Base-by-base conservation (phyloP, 92 coral and sea anemone genomes). In the Meandrina meandrites region DNA sequence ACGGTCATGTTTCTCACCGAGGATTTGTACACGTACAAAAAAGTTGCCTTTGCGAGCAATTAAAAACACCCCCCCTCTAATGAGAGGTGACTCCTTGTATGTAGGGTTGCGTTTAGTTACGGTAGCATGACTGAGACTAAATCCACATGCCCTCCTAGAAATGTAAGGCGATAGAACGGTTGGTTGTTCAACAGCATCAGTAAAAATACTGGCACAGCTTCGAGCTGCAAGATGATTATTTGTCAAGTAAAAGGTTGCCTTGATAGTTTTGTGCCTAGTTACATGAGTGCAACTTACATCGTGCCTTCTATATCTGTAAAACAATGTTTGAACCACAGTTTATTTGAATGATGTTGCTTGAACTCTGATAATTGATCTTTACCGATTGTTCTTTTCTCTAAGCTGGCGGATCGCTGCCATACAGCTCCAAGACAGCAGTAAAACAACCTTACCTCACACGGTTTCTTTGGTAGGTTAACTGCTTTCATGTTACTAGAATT, bases 321-420 rank as follows among this genome's bases (percentile, higher is more conserved):
- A n/a, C n/a, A 45, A 45, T 57, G 64, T 57, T 57, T 57, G n/a
- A 19, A 57, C 64, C 22, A 57, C 6, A 57, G 64, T 19, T 57
- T 19, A 57, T 19, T 57, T 5, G 0, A 16, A 18, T 17, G 64
- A 21, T 24, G 8, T 1, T 21, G 8, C 1, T 56, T 16, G 0
- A 16, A 16, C 5, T 21, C 9, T 2, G 7, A 58, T 7, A 6
- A 9, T 21, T 24, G 16, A 27, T 56, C 24, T 80, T 32, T 34
- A 19, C 32, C 4, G 5, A 10, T 80, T 30, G n/a, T 12, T 36
- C 31, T 45, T 53, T 35, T 69, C 68, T 79, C 69, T 42, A 81
- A 96, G 99, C 99, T 75, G 99, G 99, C 42, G 99, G 99, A 9
- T 97, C 99, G 15, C 83, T 97, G 40, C 99, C 99, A 2, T 97